These are phyloP conservation scores for Aspidoscelis tigris DNA, from an alignment of 2,113 vertebrate genomes.

Conservation along the genomic window DNA sequence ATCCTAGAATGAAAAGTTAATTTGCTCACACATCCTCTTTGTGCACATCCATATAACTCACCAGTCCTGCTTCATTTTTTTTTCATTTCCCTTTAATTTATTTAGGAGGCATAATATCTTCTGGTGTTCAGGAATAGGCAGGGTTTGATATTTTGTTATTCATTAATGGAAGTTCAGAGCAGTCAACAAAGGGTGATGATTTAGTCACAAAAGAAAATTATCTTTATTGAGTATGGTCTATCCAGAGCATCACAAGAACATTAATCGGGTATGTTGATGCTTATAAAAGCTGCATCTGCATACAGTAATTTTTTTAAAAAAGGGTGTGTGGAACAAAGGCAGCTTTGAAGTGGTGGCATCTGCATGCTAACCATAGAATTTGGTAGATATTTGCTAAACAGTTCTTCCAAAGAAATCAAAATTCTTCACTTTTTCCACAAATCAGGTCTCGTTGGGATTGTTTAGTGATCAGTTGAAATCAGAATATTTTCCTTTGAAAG, in stretches of 20 bases:
- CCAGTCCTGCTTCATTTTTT: constrained; percentile 17
- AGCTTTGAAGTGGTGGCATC: too few relatives aligned
- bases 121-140: rapidly evolving
- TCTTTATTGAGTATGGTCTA: too few relatives aligned
- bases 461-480: constrained; percentile 17
- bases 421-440: not conserved
- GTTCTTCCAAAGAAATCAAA: not conserved
- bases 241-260: too few relatives aligned
- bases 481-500: constrained; percentile 17
- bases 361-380: not conserved
- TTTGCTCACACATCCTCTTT: constrained; percentile 28
- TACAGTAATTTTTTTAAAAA: too few relatives aligned
- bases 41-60: constrained; percentile 17
- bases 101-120: constrained; percentile 21
- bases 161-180: constrained; percentile 1
- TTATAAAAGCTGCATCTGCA: too few relatives aligned
- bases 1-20: constrained; percentile 9
- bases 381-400: not conserved
- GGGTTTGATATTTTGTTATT: constrained; percentile 9
- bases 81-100: constrained; percentile 37
- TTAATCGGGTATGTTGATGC: too few relatives aligned
- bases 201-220: too few relatives aligned
- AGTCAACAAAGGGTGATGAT: not conserved
- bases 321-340: too few relatives aligned
- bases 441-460: not conserved